Conservation (phyloP, 2,888 invertebrate genomes). For the Hydropsyche betteni region DNA sequence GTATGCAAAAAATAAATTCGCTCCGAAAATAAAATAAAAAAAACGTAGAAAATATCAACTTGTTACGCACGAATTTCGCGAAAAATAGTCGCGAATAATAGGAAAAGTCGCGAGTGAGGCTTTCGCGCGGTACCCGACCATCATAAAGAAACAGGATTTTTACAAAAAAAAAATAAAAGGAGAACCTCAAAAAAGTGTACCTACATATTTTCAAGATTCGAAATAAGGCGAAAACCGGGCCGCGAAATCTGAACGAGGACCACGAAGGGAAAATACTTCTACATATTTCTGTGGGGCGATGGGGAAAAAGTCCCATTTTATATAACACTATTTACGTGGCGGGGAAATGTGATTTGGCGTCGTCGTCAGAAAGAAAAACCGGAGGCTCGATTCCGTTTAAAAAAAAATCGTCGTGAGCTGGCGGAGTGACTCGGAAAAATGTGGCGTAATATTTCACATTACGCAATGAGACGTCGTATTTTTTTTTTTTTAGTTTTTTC, state of each 20-base stretch:
- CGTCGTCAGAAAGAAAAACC: conserved; percentile 6
- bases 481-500: no score
- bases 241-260: background rate
- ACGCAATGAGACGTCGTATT: no score
- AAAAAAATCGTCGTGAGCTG: no score
- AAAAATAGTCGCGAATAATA: conserved; percentile 26
- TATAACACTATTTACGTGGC: conserved; percentile 21
- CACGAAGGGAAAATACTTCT: conserved; percentile 1
- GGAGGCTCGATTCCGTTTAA: background rate
- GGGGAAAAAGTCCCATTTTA: conserved; percentile 23
- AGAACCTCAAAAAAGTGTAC: background rate
- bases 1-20: no score
- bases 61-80: conserved; percentile 16
- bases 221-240: background rate
- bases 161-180: conserved; percentile 10
- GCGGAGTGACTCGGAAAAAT: no score
- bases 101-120: conserved; percentile 5
- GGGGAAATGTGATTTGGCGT: conserved; percentile 8
- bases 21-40: background rate
- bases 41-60: conserved; percentile 10
- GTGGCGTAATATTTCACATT: no score
- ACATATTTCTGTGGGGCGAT: background rate
- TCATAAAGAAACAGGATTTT: background rate
- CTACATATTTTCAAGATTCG: background rate
- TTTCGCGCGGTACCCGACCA: conserved; percentile 5